Evolutionary conservation across 2,113 vertebrate genomes (phyloP).

Genomic region (Platichthys stellatus): DNA sequence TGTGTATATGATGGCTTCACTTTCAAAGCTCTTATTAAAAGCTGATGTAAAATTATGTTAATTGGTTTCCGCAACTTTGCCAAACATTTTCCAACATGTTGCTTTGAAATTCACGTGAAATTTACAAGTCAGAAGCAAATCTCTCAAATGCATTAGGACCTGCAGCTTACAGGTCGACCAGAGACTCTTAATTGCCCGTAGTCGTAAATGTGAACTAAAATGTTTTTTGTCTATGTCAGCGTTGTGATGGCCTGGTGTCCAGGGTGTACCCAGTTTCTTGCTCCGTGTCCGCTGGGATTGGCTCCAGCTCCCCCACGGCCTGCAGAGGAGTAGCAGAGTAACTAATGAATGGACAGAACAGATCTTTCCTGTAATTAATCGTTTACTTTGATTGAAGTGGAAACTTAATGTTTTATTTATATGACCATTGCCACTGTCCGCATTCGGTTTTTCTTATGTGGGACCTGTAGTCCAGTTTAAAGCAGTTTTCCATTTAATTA

Average conservation of each 20-base stretch:
- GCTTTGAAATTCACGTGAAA: too few species aligned
- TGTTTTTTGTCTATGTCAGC: neutral
- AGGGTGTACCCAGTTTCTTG: too few species aligned
- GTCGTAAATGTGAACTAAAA: too few species aligned
- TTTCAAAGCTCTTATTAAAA: too few species aligned
- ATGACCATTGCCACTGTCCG: neutral
- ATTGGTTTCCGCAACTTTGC: too few species aligned
- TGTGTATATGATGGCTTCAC: too few species aligned
- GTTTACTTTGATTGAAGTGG: constrained; percentile 9
- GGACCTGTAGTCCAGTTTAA: neutral
- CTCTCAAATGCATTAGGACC: too few species aligned
- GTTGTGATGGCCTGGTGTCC: neutral
- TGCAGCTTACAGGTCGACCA: too few species aligned
- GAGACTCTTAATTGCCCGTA: too few species aligned
- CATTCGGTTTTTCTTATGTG: constrained; percentile 3
- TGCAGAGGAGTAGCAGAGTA: neutral
- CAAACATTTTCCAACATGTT: too few species aligned
- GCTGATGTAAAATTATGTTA: too few species aligned
- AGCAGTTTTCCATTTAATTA: constrained; percentile 2
- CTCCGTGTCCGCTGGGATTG: neutral
- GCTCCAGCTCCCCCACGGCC: neutral
- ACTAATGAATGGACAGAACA: constrained; percentile 1
- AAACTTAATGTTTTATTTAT: constrained; percentile 16
- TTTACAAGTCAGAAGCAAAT: too few species aligned
- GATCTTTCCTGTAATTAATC: neutral